Evolutionary conservation across 2,888 invertebrate species (phyloP).

Genomic region (Chalcosyrphus nemorum): DNA sequence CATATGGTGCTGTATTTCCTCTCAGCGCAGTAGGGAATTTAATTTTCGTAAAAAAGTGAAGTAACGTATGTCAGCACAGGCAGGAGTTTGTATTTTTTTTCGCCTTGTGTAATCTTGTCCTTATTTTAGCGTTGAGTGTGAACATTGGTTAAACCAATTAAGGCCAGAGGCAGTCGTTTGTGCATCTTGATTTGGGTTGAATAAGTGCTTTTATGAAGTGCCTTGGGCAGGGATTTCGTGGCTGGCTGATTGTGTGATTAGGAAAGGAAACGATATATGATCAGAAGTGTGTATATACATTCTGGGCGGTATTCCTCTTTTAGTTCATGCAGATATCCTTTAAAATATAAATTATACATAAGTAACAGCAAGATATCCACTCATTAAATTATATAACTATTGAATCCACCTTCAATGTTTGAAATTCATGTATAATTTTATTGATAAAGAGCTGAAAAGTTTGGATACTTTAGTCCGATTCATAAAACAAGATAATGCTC

Average conservation of each 20-base stretch:
- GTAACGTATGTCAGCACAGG: slow-evolving; percentile 49
- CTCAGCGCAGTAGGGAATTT: slow-evolving; percentile 29
- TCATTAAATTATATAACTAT: too few species aligned
- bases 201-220: slow-evolving; percentile 1
- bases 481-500: too few species aligned
- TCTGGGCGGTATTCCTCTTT: neutral
- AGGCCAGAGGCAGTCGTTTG: slow-evolving; percentile 21
- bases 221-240: slow-evolving; percentile 15
- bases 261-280: slow-evolving; percentile 1
- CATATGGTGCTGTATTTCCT: slow-evolving; percentile 40
- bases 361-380: too few species aligned
- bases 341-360: too few species aligned
- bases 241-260: slow-evolving; percentile 32
- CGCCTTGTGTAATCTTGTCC: slow-evolving; percentile 25
- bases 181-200: neutral
- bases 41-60: slow-evolving; percentile 5
- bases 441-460: too few species aligned
- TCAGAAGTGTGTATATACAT: too few species aligned
- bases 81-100: slow-evolving; percentile 14
- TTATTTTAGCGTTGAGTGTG: slow-evolving; percentile 43
- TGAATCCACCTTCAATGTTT: too few species aligned
- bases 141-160: slow-evolving; percentile 56
- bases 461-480: too few species aligned
- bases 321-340: slow-evolving; percentile 6
- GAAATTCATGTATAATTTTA: too few species aligned